Evolutionary conservation across 2,888 invertebrate species (phyloP).

Genomic region (Carabus problematicus): DNA sequence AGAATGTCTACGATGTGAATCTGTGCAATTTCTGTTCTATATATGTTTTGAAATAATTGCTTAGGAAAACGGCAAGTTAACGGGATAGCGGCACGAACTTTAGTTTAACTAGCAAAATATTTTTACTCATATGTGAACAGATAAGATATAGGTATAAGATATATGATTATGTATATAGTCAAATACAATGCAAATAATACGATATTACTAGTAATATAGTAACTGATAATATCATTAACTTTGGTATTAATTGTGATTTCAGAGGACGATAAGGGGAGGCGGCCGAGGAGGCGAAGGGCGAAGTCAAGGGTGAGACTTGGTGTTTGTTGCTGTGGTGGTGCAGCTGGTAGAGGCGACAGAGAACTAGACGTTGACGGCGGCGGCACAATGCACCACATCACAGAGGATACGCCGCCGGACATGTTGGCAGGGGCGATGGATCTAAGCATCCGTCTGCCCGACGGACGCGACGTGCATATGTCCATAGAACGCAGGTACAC

Average conservation of each 20-base stretch:
- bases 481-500: slow-evolving; percentile 65
- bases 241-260: neutral
- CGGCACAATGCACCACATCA: slow-evolving; percentile 63
- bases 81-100: slow-evolving; percentile 27
- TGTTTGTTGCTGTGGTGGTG: slow-evolving; percentile 20
- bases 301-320: neutral
- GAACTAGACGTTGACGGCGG: slow-evolving; percentile 49
- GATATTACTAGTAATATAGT: neutral
- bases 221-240: neutral
- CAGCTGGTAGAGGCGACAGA: neutral
- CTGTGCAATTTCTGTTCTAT: slow-evolving; percentile 21
- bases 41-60: slow-evolving; percentile 38
- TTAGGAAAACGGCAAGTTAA: slow-evolving; percentile 33
- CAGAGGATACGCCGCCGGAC: slow-evolving; percentile 73
- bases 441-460: slow-evolving; percentile 69
- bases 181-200: neutral
- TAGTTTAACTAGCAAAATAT: slow-evolving; percentile 11
- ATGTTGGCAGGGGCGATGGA: slow-evolving; percentile 75
- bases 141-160: neutral
- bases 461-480: slow-evolving; percentile 62
- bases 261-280: neutral
- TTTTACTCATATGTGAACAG: neutral
- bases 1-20: slow-evolving; percentile 3
- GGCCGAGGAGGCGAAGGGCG: neutral
- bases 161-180: neutral